Evolutionary conservation across 2,888 invertebrate genomes (phyloP), one percentile per base, ranked within the genome.

Genomic region (Seira ritae): DNA sequence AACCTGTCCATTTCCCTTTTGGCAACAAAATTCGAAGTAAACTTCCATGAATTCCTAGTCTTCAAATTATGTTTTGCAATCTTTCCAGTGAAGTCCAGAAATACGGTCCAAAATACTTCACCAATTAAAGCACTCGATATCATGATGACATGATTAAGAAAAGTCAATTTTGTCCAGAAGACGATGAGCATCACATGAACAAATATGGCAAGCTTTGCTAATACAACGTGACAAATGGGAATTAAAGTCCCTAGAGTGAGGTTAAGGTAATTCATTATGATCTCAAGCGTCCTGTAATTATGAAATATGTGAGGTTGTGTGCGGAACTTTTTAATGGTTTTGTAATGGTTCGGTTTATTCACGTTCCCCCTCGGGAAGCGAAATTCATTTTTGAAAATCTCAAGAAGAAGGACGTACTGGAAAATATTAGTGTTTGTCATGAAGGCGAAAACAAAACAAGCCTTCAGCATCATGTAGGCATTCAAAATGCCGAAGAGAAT

Each of bases 301-400:
- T 50, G 3, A n/a, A 50, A n/a, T 2, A 50, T 12, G 12, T 50
- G 15, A 2, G 50, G 50, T 15, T 1, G 17, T 50, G 1, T 3
- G 15, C 50, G 50, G 12, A 50, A 50, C 3, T n/a, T 50, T 2
- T 8, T 12, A 15, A 12, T 3, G 15, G 50, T 50, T n/a, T 50
- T 50, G 50, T 50, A 76, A 31, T 8, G 2, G 15, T 15, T n/a
- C 6, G 12, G 3, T 2, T 1, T 8, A 3, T 1, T 2, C 2
- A 3, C 2, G 50, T 76, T 50, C n/a, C 3, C 24, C 1, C 4
- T 2, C 2, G 3, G 15, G 22, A 76, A 23, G 1, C 76, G 23
- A n/a, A 50, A 46, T 17, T 76, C 76, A 37, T 66, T 55, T 6
- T 66, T 31, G 31, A 76, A 76, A 12, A 67, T 46, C 10, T 20